These are phyloP conservation scores for Erpobdella octoculata DNA, from an alignment of 2,888 invertebrate species.

Conservation along the genomic window DNA sequence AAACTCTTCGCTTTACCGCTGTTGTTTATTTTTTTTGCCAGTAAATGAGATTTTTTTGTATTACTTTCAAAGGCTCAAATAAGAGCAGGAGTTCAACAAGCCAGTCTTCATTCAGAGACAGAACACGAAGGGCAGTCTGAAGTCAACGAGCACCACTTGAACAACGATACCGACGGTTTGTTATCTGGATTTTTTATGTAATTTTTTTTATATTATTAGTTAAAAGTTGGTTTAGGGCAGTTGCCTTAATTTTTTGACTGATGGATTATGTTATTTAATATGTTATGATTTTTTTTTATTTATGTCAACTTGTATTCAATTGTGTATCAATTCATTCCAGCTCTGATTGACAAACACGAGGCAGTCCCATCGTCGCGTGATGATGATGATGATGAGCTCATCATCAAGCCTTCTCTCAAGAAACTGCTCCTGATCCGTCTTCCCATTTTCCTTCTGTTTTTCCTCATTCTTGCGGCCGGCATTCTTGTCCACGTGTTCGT, in stretches of 20 bases:
- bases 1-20: background rate
- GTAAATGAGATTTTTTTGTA: too few relatives aligned
- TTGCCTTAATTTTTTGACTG: too few relatives aligned
- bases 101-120: background rate
- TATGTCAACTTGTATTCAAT: background rate
- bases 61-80: constrained; percentile 26
- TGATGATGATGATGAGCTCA: constrained; percentile 14
- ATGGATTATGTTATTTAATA: too few relatives aligned
- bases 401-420: background rate
- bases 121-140: background rate
- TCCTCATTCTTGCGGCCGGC: background rate
- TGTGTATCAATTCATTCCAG: background rate
- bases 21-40: too few relatives aligned
- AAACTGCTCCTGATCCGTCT: constrained; percentile 16
- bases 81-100: constrained; percentile 9
- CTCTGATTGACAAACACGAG: background rate
- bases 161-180: background rate
- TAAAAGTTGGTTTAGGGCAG: too few relatives aligned
- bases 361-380: background rate
- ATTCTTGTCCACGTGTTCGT: constrained; percentile 9
- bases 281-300: too few relatives aligned
- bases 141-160: background rate
- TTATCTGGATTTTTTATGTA: too few relatives aligned
- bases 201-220: too few relatives aligned
- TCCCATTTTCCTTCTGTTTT: constrained; percentile 9